phyloP scores from a whole-genome alignment of 2,888 invertebrate genomes.

The Agrotis exclamationis region DNA sequence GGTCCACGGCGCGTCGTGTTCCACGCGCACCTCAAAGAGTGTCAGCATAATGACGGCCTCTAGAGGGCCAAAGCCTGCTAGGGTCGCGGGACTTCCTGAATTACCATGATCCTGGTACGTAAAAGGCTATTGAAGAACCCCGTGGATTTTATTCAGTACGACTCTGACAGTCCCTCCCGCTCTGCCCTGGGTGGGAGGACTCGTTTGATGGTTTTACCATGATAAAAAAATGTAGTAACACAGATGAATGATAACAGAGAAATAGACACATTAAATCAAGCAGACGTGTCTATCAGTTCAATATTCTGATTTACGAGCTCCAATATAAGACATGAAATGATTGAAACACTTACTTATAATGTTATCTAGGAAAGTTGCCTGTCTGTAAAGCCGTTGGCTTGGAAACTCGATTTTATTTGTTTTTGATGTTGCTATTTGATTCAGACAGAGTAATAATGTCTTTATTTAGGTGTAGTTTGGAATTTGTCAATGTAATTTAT shows the following conservation, averaged over 20 bases:
- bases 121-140: too few relatives aligned
- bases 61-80: too few relatives aligned
- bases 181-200: too few relatives aligned
- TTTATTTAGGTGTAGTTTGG: neutral
- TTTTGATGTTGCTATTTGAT: slow-evolving; percentile 33
- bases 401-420: slow-evolving; percentile 32
- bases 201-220: too few relatives aligned
- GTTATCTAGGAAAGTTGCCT: slow-evolving; percentile 16
- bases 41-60: too few relatives aligned
- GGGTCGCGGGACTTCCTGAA: too few relatives aligned
- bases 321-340: slow-evolving; percentile 41
- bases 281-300: slow-evolving; percentile 12
- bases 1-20: too few relatives aligned
- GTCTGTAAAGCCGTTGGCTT: slow-evolving; percentile 18
- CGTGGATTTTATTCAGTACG: too few relatives aligned
- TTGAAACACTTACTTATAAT: slow-evolving; percentile 37
- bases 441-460: slow-evolving; percentile 5
- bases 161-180: too few relatives aligned
- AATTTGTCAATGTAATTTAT: neutral
- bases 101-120: too few relatives aligned
- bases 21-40: too few relatives aligned
- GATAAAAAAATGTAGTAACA: too few relatives aligned
- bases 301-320: slow-evolving; percentile 41
- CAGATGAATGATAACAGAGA: slow-evolving; percentile 1
- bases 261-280: slow-evolving; percentile 10